Conservation (phyloP, 1,140 invertebrate genomes). For the Drosophila kohkoa region DNA sequence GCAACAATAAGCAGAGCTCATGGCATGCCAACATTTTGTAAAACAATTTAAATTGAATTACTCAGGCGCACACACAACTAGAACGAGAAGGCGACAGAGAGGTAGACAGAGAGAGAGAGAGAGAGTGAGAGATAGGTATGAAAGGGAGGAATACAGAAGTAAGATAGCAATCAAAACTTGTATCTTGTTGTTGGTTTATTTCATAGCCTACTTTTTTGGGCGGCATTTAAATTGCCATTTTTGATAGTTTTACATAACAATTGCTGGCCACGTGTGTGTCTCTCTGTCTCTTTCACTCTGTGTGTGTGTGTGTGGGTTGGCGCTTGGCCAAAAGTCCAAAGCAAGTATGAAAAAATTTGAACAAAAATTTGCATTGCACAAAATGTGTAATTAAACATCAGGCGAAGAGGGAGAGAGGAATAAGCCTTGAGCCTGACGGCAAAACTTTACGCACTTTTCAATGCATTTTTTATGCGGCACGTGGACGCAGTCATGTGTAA, state of each 20-base stretch:
- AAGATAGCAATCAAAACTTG: conserved; percentile 34
- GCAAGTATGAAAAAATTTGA: conserved; percentile 13
- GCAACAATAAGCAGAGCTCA: conserved; percentile 37
- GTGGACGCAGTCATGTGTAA: conserved; percentile 67
- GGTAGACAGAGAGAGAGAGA: background rate
- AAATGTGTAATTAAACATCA: conserved; percentile 55
- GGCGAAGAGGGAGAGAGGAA: background rate
- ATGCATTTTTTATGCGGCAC: conserved; percentile 68
- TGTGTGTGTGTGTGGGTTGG: conserved; percentile 24
- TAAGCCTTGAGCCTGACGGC: conserved; percentile 34
- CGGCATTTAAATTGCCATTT: conserved; percentile 70
- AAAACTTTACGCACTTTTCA: conserved; percentile 73
- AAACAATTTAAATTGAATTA: conserved; percentile 67
- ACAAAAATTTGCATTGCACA: conserved; percentile 52
- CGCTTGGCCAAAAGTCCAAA: conserved; percentile 22
- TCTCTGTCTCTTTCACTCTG: conserved; percentile 8
- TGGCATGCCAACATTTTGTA: conserved; percentile 63
- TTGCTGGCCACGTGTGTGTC: conserved; percentile 9
- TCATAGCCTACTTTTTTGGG: conserved; percentile 60
- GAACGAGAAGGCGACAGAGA: background rate
- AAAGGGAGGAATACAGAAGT: background rate
- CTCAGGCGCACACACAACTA: conserved; percentile 18
- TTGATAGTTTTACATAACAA: conserved; percentile 63
- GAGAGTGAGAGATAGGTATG: background rate
- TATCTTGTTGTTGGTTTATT: conserved; percentile 28